A percentile compares a stretch with the other conserved stretches of the same genome.
These are phyloP conservation scores for Furnarius figulus DNA, from an alignment of 2,113 vertebrate species.

Conservation along the genomic window DNA sequence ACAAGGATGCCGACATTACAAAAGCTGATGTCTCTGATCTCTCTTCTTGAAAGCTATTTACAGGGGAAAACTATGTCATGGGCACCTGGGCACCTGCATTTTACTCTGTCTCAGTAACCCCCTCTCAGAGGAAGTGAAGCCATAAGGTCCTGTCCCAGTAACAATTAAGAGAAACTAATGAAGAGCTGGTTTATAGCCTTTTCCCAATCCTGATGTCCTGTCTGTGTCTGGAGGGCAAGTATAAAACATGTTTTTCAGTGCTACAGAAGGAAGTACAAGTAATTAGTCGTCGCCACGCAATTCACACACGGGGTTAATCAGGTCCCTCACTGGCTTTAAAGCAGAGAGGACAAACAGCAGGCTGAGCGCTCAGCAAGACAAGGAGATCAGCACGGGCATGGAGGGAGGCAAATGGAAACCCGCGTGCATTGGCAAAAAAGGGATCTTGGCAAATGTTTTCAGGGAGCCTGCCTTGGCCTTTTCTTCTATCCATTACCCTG, in stretches of 20 bases:
- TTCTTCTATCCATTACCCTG: not conserved
- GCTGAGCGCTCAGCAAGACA: not conserved
- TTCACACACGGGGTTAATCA: conserved; percentile 45
- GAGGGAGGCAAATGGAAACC: not conserved
- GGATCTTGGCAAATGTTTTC: not conserved
- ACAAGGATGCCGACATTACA: conserved; percentile 63
- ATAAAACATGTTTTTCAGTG: conserved; percentile 71
- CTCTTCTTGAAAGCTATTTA: conserved; percentile 52
- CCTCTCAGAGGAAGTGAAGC: conserved; percentile 70
- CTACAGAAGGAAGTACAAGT: conserved; percentile 73
- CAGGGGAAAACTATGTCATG: conserved; percentile 60
- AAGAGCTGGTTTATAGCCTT: conserved; percentile 72
- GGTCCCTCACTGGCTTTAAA: conserved; percentile 32
- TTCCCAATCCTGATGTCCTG: conserved; percentile 73
- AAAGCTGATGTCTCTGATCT: conserved; percentile 55
- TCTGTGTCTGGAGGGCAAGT: conserved; percentile 63
- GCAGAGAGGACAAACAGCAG: conserved; percentile 49
- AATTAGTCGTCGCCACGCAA: conserved; percentile 66
- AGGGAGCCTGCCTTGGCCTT: not conserved
- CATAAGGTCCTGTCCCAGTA: conserved; percentile 64
- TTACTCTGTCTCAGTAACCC: conserved; percentile 49
- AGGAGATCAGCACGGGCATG: not conserved
- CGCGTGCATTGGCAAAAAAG: not conserved
- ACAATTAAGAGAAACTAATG: conserved; percentile 77
- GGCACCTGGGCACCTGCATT: conserved; percentile 72